phyloP scores from a whole-genome alignment of 2,888 invertebrate genomes.

The Tinea trinotella region DNA sequence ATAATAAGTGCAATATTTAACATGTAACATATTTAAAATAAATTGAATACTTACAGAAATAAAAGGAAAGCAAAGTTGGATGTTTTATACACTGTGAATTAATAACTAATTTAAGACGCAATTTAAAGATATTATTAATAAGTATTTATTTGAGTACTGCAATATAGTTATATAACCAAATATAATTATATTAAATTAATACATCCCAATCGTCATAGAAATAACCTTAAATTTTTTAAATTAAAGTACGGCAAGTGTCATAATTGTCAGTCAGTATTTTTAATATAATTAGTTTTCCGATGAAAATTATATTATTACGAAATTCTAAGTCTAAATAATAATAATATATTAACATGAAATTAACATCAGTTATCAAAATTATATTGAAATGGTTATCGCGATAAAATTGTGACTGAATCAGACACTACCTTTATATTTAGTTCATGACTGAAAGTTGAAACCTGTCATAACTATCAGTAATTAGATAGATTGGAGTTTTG shows the following conservation, averaged over 20 bases:
- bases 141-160: conserved; percentile 1
- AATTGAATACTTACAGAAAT: neutral
- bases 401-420: too few relatives aligned
- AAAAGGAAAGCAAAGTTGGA: neutral
- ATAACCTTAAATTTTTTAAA: neutral
- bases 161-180: neutral
- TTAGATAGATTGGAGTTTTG: too few relatives aligned
- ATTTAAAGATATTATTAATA: neutral
- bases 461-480: too few relatives aligned
- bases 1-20: neutral
- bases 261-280: neutral
- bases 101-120: neutral
- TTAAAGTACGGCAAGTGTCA: neutral
- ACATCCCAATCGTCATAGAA: conserved; percentile 3
- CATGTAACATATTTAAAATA: neutral
- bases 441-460: too few relatives aligned
- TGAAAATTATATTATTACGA: too few relatives aligned
- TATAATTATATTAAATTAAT: neutral
- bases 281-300: neutral
- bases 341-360: too few relatives aligned
- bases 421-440: too few relatives aligned
- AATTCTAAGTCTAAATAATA: too few relatives aligned
- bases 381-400: too few relatives aligned
- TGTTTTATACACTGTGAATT: too few relatives aligned
- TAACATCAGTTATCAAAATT: too few relatives aligned